A percentile compares a stretch with the other conserved stretches of the same genome.
Evolutionary conservation across 2,113 vertebrate species (phyloP).

Genomic region (Ranitomeya variabilis): DNA sequence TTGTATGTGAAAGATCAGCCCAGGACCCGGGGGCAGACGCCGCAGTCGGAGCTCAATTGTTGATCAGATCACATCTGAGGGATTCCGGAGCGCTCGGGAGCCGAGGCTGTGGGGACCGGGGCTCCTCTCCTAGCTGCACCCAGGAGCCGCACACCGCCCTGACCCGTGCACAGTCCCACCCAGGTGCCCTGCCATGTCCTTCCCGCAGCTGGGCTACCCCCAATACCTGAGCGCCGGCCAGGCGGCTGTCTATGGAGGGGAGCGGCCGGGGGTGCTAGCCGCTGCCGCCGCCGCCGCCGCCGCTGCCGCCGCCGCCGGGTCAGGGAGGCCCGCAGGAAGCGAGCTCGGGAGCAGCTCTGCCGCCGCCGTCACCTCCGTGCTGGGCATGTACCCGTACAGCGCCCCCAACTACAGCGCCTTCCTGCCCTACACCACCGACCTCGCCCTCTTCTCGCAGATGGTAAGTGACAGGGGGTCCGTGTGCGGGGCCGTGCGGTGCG

Average conservation of each 20-base stretch:
- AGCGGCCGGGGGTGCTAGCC: slow-evolving; percentile 85
- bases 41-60: slow-evolving; percentile 97
- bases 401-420: slow-evolving; percentile 95
- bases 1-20: slow-evolving; percentile 96
- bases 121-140: slow-evolving; percentile 58
- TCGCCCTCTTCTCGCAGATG: slow-evolving; percentile 97
- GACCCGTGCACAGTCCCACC: slow-evolving; percentile 24
- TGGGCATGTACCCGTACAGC: slow-evolving; percentile 96
- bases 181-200: slow-evolving; percentile 77
- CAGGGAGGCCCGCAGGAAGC: slow-evolving; percentile 68
- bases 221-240: slow-evolving; percentile 92
- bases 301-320: slow-evolving; percentile 82
- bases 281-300: slow-evolving; percentile 83
- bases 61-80: slow-evolving; percentile 95
- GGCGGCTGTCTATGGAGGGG: slow-evolving; percentile 87
- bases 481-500: background rate
- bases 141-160: slow-evolving; percentile 45
- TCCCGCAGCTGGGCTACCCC: slow-evolving; percentile 94
- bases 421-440: slow-evolving; percentile 92
- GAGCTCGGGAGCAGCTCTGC: slow-evolving; percentile 79
- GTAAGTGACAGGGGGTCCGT: slow-evolving; percentile 74
- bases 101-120: slow-evolving; percentile 69
- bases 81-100: slow-evolving; percentile 82
- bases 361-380: slow-evolving; percentile 86
- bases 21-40: slow-evolving; percentile 92